A percentile compares a stretch with the other conserved stretches of the same genome.
phyloP scores from a whole-genome alignment of 2,797 vertebrate genomes.

The Cryptoblepharus egeriae region DNA sequence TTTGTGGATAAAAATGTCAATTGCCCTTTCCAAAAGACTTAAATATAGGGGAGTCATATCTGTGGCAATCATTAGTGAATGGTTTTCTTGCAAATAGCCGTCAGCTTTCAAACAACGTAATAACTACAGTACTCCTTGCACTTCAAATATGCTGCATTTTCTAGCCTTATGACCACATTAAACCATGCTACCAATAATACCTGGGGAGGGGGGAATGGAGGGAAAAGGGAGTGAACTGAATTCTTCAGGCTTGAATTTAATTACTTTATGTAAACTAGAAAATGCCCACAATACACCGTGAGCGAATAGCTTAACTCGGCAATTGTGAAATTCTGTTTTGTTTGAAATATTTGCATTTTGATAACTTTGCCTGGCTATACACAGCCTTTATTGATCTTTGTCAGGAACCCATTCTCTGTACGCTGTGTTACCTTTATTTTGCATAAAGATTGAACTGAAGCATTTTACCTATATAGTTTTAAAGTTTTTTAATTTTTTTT shows the following conservation, averaged over 20 bases:
- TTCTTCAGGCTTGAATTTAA: slow-evolving; percentile 77
- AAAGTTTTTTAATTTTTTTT: background rate
- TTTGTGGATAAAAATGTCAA: slow-evolving; percentile 29
- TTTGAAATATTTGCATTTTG: slow-evolving; percentile 77
- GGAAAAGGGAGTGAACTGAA: slow-evolving; percentile 61
- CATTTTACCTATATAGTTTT: slow-evolving; percentile 6
- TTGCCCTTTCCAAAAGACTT: slow-evolving; percentile 4
- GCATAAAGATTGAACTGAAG: slow-evolving; percentile 12
- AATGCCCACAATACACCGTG: slow-evolving; percentile 64
- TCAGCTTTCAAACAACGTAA: slow-evolving; percentile 64
- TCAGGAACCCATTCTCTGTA: slow-evolving; percentile 53
- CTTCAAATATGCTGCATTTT: slow-evolving; percentile 57
- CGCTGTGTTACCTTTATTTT: slow-evolving; percentile 44
- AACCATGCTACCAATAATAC: slow-evolving; percentile 72
- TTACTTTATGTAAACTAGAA: slow-evolving; percentile 78
- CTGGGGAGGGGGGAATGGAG: slow-evolving; percentile 64
- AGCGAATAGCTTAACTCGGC: slow-evolving; percentile 60
- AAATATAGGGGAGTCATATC: slow-evolving; percentile 30
- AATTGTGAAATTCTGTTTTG: slow-evolving; percentile 69
- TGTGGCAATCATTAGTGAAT: slow-evolving; percentile 25
- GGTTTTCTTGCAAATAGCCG: slow-evolving; percentile 48
- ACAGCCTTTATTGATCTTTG: slow-evolving; percentile 68
- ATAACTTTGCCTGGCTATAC: slow-evolving; percentile 67
- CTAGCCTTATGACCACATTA: slow-evolving; percentile 65
- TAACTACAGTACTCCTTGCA: slow-evolving; percentile 60